These are phyloP conservation scores for Drosophila biarmipes DNA, from an alignment of 1,140 invertebrate genomes.

Conservation along the genomic window DNA sequence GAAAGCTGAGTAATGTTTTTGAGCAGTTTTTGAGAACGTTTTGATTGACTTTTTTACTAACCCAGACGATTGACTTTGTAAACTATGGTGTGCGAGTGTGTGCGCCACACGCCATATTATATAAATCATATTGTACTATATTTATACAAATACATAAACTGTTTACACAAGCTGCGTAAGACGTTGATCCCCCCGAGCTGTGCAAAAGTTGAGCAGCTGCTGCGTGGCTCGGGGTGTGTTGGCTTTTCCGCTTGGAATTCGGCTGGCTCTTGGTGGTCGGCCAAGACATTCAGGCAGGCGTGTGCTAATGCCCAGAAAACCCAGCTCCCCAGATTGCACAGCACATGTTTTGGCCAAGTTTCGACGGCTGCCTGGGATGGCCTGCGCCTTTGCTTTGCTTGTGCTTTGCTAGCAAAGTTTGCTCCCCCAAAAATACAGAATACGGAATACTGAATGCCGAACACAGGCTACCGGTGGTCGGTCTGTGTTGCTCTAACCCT, in stretches of 20 bases:
- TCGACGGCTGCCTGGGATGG: conserved; percentile 18
- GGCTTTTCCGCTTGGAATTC: conserved; percentile 19
- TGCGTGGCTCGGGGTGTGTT: conserved; percentile 5
- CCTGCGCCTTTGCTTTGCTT: conserved; percentile 16
- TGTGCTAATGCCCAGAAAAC: conserved; percentile 75
- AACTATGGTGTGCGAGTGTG: neutral
- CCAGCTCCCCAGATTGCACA: conserved; percentile 57
- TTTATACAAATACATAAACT: conserved; percentile 45
- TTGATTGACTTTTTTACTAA: conserved; percentile 9
- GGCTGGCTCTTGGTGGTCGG: conserved; percentile 15
- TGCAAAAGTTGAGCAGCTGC: conserved; percentile 30
- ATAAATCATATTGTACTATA: conserved; percentile 20
- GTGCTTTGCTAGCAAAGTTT: conserved; percentile 38
- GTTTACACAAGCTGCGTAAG: conserved; percentile 9
- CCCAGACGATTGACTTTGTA: conserved; percentile 17
- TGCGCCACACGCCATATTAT: neutral
- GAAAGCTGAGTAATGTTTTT: neutral
- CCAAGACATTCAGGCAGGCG: conserved; percentile 71
- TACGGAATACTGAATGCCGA: conserved; percentile 10
- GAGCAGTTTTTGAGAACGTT: conserved; percentile 1
- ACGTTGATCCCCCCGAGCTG: conserved; percentile 11
- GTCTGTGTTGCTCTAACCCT: conserved; percentile 24
- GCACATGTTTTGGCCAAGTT: conserved; percentile 79
- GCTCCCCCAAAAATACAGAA: conserved; percentile 25
- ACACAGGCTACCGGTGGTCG: conserved; percentile 58